These are phyloP conservation scores for Phalloptychus januarius DNA, from an alignment of 2,797 vertebrate species.

Conservation along the genomic window DNA sequence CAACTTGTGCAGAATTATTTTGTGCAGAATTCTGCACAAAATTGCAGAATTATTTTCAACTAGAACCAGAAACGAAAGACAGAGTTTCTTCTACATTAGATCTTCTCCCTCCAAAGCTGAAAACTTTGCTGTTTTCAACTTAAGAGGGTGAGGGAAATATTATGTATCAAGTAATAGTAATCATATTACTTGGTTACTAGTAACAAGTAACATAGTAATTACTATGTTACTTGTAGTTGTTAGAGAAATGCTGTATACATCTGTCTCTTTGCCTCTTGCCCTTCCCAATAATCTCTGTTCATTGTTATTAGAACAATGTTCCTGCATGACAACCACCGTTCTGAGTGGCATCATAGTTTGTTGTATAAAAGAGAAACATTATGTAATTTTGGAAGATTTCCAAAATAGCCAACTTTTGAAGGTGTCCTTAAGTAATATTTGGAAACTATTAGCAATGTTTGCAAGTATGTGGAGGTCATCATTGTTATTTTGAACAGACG, in stretches of 20 bases:
- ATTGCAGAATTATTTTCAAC: not conserved
- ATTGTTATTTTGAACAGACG: not conserved
- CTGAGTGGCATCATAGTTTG: too few species aligned
- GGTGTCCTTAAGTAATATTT: not conserved
- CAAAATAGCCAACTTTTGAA: not conserved
- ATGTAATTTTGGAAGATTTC: too few species aligned
- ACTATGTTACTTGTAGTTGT: not conserved
- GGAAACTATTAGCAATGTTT: not conserved
- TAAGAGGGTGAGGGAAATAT: not conserved
- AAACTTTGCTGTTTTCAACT: not conserved
- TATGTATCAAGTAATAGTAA: too few species aligned
- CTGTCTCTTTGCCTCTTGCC: too few species aligned
- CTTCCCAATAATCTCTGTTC: too few species aligned
- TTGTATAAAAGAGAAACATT: too few species aligned
- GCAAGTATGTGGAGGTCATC: not conserved
- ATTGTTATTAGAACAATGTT: too few species aligned
- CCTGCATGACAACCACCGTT: too few species aligned
- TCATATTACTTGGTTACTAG: too few species aligned
- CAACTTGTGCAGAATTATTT: not conserved
- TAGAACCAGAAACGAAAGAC: not conserved
- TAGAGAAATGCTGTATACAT: too few species aligned
- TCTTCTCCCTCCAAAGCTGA: not conserved
- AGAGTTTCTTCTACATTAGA: not conserved
- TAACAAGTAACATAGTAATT: too few species aligned
- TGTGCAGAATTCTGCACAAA: too few species aligned